phyloP scores from a whole-genome alignment of 1,140 invertebrate species.

The Hestina assimilis region DNA sequence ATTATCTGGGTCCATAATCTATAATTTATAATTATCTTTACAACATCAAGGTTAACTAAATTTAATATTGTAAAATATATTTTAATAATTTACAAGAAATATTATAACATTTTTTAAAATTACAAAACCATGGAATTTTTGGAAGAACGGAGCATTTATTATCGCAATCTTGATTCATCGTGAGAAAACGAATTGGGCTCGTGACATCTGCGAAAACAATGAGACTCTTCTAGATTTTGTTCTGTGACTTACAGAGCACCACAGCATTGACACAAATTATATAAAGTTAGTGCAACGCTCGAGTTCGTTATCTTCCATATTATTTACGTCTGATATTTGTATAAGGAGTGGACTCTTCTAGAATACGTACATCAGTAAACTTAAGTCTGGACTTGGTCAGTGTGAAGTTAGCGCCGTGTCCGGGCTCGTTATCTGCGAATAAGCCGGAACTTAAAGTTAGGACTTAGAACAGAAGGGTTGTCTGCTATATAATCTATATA shows the following conservation, averaged over 20 bases:
- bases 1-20: no score
- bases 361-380: constrained; percentile 4
- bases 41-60: no score
- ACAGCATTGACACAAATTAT: no score
- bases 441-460: constrained; percentile 14
- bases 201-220: background rate
- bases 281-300: constrained; percentile 29
- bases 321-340: background rate
- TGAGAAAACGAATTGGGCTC: background rate
- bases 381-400: constrained; percentile 29
- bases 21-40: no score
- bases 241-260: no score
- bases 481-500: background rate
- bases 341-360: constrained; percentile 1
- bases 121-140: no score
- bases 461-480: constrained; percentile 5
- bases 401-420: constrained; percentile 33
- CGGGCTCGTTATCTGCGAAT: constrained; percentile 27
- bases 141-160: no score
- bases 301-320: constrained; percentile 21
- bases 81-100: no score
- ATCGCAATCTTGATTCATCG: no score
- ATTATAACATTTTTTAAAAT: no score
- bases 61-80: no score
- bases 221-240: background rate